Percentiles rank a stretch among this genome's conserved stretches.
These are phyloP conservation scores for Nannospalax galili DNA, from an alignment of 2,113 vertebrate species.

Conservation along the genomic window DNA sequence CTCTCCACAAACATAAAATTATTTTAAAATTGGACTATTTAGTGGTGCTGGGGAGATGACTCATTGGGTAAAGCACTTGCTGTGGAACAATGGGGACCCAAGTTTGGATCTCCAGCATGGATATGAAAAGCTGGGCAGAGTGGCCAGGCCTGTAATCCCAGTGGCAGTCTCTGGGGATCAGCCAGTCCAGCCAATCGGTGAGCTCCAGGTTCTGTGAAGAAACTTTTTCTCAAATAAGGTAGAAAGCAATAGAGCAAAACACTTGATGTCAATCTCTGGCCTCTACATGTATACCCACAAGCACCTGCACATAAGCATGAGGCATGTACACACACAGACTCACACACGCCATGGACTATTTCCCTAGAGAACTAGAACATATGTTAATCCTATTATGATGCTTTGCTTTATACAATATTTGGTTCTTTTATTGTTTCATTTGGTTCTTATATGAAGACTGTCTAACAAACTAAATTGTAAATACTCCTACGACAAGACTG, in stretches of 20 bases:
- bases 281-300: too few species aligned
- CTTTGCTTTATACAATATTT: constrained; percentile 47
- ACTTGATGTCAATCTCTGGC: background rate
- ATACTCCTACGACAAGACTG: constrained; percentile 40
- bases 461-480: constrained; percentile 52
- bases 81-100: background rate
- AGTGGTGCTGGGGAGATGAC: background rate
- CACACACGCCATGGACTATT: background rate
- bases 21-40: background rate
- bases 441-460: background rate
- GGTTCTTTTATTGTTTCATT: constrained; percentile 7
- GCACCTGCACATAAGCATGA: background rate
- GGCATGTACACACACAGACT: background rate
- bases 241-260: background rate
- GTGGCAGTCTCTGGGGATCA: background rate
- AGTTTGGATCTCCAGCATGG: background rate
- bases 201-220: background rate
- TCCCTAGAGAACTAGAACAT: background rate
- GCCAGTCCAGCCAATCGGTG: background rate
- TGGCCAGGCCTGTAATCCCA: background rate
- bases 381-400: background rate
- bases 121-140: background rate
- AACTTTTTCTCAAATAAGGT: background rate
- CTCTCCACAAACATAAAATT: constrained; percentile 15
- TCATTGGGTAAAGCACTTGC: background rate